Conservation (phyloP, 2,888 invertebrate species). For the Ectobius pallidus region DNA sequence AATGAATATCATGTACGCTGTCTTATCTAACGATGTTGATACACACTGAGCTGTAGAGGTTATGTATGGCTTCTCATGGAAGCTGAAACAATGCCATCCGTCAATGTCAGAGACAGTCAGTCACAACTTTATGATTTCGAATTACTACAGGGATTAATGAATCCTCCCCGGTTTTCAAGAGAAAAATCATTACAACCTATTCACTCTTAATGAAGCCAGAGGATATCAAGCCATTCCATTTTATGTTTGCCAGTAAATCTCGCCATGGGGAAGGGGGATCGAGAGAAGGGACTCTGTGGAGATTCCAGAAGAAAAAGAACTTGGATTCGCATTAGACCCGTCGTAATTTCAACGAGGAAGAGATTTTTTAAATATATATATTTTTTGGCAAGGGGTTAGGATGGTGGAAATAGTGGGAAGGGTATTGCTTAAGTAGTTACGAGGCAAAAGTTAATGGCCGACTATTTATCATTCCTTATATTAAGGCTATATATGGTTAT, state of each 20-base stretch:
- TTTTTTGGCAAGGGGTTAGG: constrained; percentile 15
- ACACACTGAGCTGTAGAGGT: neutral
- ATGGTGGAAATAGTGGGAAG: neutral
- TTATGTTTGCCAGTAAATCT: constrained; percentile 12
- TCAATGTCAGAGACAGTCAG: neutral
- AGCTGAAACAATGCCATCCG: neutral
- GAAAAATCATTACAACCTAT: neutral
- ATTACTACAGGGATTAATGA: too few relatives aligned
- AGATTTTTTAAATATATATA: neutral
- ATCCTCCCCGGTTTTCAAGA: neutral
- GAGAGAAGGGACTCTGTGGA: too few relatives aligned
- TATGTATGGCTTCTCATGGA: too few relatives aligned
- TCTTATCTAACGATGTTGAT: too few relatives aligned
- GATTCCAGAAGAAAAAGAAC: neutral
- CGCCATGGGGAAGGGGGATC: neutral
- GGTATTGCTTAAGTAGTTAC: constrained; percentile 10
- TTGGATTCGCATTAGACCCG: constrained; percentile 20
- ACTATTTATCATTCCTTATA: constrained; percentile 33
- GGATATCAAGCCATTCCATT: neutral
- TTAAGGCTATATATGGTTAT: constrained; percentile 28
- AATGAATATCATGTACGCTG: too few relatives aligned
- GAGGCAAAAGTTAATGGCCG: constrained; percentile 29
- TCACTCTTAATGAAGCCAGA: neutral
- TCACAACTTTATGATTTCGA: neutral
- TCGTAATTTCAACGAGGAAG: constrained; percentile 14